These are phyloP conservation scores for Ypsolopha sequella DNA, from an alignment of 2,888 invertebrate species.

Conservation along the genomic window DNA sequence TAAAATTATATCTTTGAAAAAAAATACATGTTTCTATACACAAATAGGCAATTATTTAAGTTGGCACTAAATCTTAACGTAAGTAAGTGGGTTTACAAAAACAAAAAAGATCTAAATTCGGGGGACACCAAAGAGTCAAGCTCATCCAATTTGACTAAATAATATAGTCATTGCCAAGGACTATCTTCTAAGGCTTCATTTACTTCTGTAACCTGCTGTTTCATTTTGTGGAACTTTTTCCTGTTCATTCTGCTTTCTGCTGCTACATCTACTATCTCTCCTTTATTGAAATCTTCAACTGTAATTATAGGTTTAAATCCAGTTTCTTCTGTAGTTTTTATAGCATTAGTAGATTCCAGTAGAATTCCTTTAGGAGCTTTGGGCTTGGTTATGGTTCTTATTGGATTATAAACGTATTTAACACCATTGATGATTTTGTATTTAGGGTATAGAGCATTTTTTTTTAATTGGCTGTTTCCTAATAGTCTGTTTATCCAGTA, in stretches of 20 bases:
- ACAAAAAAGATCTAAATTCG: constrained; percentile 47
- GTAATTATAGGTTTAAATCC: constrained; percentile 21
- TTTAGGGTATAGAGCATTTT: constrained; percentile 21
- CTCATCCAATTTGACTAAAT: constrained; percentile 52
- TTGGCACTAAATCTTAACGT: too few relatives aligned
- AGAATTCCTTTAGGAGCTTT: constrained; percentile 28
- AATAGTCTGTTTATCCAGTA: constrained; percentile 45
- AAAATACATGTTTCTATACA: neutral
- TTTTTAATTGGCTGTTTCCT: constrained; percentile 27
- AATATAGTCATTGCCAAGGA: constrained; percentile 67
- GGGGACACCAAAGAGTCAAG: constrained; percentile 49
- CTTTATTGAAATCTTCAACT: constrained; percentile 52
- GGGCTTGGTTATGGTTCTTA: constrained; percentile 23
- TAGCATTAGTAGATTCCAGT: constrained; percentile 13
- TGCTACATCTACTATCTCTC: constrained; percentile 45
- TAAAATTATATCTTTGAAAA: neutral
- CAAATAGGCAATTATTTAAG: too few relatives aligned
- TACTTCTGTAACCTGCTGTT: constrained; percentile 38
- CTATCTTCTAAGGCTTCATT: constrained; percentile 50
- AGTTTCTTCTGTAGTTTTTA: constrained; percentile 15
- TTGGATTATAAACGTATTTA: constrained; percentile 46
- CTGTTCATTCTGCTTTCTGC: constrained; percentile 39
- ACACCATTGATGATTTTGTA: constrained; percentile 47
- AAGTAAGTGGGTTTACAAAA: constrained; percentile 31
- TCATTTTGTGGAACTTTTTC: constrained; percentile 42